Evolutionary conservation across 2,888 invertebrate species (phyloP), one percentile per base, ranked within the genome.

Genomic region (Nomada ruficornis): DNA sequence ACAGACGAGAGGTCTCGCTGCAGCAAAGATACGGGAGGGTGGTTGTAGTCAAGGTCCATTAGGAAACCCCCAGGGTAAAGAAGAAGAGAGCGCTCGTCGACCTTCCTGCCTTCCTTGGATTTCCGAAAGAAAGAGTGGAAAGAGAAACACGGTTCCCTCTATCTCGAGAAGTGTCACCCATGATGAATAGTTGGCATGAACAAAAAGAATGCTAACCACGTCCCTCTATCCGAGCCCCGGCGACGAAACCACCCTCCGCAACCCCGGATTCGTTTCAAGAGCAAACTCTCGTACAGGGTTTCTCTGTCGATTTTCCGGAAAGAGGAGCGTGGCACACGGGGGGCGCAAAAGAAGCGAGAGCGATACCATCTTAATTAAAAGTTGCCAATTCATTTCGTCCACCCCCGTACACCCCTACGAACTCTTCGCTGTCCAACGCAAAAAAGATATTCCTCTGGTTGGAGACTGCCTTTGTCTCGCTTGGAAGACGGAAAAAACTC

Each of bases 341-440:
- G 63, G 36, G 67, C 42, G 68, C 69, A 76, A 73, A 85, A 82
- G 88, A 86, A 86, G 82, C 88, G 88, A 81, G 83, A 71, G 91
- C 90, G 93, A 94, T 93, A 94, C 87, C 91, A 94, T 94, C 93
- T 94, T 94, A 94, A 94, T 94, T 94, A 94, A 94, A 94, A 94
- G 91, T 94, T 93, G 93, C 94, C 94, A 92, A 94, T 94, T 94
- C 93, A 94, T 94, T 94, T 93, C 89, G 90, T 87, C 84, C 89
- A 85, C 83, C 87, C 85, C 90, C 90, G 89, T 90, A 89, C 88
- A 88, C 88, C 9, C 13, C 42, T 15, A 83, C 86, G 89, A 89
- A 88, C 87, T 82, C 71, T 42, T 11, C 69, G 11, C 23, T 11
- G 83, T 68, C 79, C 80, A 73, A 72, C 74, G 76, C 60, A 36